These are phyloP conservation scores for Uloborus plumipes DNA, from an alignment of 2,888 invertebrate genomes.

Conservation along the genomic window DNA sequence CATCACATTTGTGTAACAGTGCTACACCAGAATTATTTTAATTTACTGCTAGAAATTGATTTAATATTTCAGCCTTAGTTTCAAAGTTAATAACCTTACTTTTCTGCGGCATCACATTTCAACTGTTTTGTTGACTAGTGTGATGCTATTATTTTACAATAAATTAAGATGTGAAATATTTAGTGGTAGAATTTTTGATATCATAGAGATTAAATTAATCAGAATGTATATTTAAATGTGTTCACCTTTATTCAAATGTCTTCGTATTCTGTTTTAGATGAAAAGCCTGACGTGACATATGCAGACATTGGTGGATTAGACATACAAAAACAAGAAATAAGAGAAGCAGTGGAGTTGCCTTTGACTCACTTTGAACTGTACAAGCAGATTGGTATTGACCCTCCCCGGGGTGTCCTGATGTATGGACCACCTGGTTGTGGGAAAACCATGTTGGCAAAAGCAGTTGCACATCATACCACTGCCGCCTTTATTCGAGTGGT, in stretches of 20 bases:
- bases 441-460: constrained; percentile 99
- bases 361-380: constrained; percentile 98
- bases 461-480: constrained; percentile 98
- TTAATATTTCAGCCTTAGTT: no score
- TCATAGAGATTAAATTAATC: no score
- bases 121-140: no score
- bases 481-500: constrained; percentile 99
- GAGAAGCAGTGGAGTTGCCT: constrained; percentile 98
- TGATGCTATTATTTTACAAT: no score
- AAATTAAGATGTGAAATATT: no score
- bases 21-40: no score
- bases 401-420: constrained; percentile 97
- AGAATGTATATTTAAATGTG: neutral
- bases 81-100: no score
- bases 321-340: constrained; percentile 99
- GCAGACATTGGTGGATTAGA: constrained; percentile 99
- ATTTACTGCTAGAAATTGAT: no score
- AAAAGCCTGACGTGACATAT: constrained; percentile 97
- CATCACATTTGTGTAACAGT: no score
- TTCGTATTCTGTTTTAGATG: constrained; percentile 77
- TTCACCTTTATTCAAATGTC: neutral
- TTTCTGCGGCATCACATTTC: no score
- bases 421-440: constrained; percentile 99
- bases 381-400: constrained; percentile 97
- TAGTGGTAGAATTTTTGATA: no score